phyloP scores from a whole-genome alignment of 1,140 invertebrate species.

The Zaprionus ghesquierei region DNA sequence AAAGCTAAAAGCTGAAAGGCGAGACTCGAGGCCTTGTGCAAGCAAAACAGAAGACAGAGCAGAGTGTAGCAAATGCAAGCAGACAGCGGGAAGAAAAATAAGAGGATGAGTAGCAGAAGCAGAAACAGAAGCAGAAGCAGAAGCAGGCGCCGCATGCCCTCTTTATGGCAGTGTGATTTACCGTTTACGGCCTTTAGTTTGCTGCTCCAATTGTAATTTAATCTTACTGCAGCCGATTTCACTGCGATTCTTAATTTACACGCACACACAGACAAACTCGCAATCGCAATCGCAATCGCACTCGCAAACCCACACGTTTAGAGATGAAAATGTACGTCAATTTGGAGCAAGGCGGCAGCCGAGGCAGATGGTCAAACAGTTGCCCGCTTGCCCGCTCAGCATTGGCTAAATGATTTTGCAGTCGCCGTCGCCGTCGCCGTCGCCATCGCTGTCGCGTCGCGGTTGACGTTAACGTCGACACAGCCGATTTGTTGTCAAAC shows the following conservation, averaged over 20 bases:
- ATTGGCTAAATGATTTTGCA: slow-evolving; percentile 68
- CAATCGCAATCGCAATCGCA: too few relatives aligned
- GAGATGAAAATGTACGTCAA: slow-evolving; percentile 63
- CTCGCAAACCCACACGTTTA: background rate
- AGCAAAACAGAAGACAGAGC: slow-evolving; percentile 14
- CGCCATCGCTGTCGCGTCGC: slow-evolving; percentile 15
- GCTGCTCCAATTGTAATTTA: slow-evolving; percentile 61
- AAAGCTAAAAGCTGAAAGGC: slow-evolving; percentile 9
- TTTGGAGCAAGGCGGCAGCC: slow-evolving; percentile 39
- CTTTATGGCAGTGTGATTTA: slow-evolving; percentile 62
- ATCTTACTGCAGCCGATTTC: slow-evolving; percentile 74
- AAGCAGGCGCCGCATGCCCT: slow-evolving; percentile 28
- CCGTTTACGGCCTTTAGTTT: slow-evolving; percentile 64
- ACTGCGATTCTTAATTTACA: slow-evolving; percentile 56
- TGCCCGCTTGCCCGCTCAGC: slow-evolving; percentile 7
- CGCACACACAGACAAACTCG: background rate
- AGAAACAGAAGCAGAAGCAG: slow-evolving; percentile 8
- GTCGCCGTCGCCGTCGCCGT: slow-evolving; percentile 37
- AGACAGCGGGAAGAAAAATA: slow-evolving; percentile 21
- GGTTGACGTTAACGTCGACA: slow-evolving; percentile 25
- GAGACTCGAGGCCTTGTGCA: slow-evolving; percentile 11
- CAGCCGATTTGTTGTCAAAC: slow-evolving; percentile 80
- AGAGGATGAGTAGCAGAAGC: background rate
- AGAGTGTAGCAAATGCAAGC: background rate
- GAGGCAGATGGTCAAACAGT: slow-evolving; percentile 56